Conservation (phyloP, 2,888 invertebrate species). For the Spisula solida region DNA sequence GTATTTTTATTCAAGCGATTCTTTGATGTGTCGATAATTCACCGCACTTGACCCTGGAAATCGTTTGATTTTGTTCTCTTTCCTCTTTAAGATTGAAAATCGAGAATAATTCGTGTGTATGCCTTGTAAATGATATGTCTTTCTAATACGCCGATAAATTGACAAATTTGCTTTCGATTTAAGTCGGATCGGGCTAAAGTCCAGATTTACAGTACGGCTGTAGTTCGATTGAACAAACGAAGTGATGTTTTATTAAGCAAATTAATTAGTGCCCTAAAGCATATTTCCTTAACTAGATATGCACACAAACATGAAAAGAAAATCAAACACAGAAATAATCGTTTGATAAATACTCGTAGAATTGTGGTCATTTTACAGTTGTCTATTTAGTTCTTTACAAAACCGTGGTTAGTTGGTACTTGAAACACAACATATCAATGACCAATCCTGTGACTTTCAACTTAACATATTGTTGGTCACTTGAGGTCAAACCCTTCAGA, state of each 20-base stretch:
- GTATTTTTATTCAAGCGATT: conserved; percentile 36
- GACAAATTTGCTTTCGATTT: conserved; percentile 55
- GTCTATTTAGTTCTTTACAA: not conserved
- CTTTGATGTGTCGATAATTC: conserved; percentile 49
- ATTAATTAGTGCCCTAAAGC: conserved; percentile 53
- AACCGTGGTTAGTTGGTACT: not conserved
- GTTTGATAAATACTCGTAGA: not conserved
- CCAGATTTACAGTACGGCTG: conserved; percentile 9
- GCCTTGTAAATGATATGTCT: conserved; percentile 50
- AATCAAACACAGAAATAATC: conserved; percentile 10
- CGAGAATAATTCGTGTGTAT: conserved; percentile 31
- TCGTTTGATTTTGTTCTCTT: conserved; percentile 47
- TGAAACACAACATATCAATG: not conserved
- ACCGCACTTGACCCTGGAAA: conserved; percentile 47
- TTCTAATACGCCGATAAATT: conserved; percentile 35
- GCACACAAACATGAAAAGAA: conserved; percentile 47
- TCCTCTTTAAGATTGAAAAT: conserved; percentile 8
- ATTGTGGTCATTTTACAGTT: not conserved
- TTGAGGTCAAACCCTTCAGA: too few relatives aligned
- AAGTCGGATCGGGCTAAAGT: conserved; percentile 11
- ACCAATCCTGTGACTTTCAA: not conserved
- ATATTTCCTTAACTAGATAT: conserved; percentile 66
- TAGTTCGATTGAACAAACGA: conserved; percentile 6
- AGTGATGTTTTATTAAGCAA: not conserved
- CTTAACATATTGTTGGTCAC: not conserved